These are phyloP conservation scores for Laterallus jamaicensis DNA, from an alignment of 2,113 vertebrate species.

Conservation along the genomic window DNA sequence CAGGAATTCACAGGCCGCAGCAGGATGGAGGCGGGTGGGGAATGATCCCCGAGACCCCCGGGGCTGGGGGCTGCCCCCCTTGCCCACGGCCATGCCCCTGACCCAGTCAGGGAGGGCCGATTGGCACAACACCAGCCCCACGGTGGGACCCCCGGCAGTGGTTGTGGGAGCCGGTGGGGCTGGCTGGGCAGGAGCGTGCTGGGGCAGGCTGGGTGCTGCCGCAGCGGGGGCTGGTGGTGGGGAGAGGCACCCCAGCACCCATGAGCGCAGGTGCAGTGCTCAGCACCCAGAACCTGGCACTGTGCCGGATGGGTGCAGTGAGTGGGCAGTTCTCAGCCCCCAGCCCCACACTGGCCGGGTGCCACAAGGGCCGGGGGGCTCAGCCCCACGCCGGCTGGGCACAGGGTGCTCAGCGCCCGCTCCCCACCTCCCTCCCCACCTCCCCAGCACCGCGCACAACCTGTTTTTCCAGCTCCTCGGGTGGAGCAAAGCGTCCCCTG, in stretches of 20 bases:
- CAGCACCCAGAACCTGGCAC: background rate
- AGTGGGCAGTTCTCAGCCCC: background rate
- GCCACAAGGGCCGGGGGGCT: background rate
- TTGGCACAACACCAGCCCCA: background rate
- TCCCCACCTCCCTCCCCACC: background rate
- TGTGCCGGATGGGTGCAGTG: background rate
- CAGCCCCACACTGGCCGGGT: background rate
- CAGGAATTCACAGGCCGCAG: background rate
- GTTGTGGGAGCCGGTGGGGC: background rate
- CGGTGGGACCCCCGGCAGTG: background rate
- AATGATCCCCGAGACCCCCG: accelerated
- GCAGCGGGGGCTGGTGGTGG: background rate
- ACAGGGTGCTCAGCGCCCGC: background rate
- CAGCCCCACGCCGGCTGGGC: background rate
- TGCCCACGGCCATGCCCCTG: accelerated
- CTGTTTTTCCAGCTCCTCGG: conserved; percentile 52
- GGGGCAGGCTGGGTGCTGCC: background rate
- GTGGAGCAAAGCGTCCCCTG: background rate
- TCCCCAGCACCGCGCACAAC: background rate
- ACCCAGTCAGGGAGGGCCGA: accelerated
- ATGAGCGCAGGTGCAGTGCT: background rate
- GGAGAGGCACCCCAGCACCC: background rate
- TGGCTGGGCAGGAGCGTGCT: background rate
- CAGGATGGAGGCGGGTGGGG: accelerated
- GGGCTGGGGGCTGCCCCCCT: background rate